A percentile compares a stretch with the other conserved stretches of the same genome.
Conservation (phyloP, 1,140 invertebrate species). For the Anthonomus grandis region DNA sequence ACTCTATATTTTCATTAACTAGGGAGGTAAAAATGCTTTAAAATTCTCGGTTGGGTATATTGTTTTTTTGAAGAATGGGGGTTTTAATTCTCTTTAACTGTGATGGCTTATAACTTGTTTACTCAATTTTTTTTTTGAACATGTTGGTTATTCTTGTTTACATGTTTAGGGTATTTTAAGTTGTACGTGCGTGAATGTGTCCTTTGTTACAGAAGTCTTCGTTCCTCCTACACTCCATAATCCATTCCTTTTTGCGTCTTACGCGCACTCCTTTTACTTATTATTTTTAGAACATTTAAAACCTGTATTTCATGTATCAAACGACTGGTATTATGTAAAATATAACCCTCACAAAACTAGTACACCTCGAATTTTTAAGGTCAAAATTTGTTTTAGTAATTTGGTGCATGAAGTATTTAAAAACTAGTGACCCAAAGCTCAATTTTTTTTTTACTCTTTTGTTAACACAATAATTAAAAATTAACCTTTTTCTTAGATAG, state of each 20-base stretch:
- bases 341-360: not conserved
- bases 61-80: not conserved
- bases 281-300: slow-evolving; percentile 15
- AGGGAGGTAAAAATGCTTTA: no score
- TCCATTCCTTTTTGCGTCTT: slow-evolving; percentile 38
- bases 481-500: not conserved
- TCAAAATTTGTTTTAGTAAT: not conserved
- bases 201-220: slow-evolving; percentile 43
- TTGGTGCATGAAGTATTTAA: slow-evolving; percentile 20
- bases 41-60: no score
- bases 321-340: not conserved
- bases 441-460: slow-evolving; percentile 17
- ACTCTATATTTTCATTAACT: no score
- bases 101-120: slow-evolving; percentile 2
- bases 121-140: slow-evolving; percentile 12
- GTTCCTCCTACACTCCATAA: slow-evolving; percentile 42
- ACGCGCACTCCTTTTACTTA: slow-evolving; percentile 18
- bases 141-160: slow-evolving; percentile 20
- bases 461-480: slow-evolving; percentile 14
- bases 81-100: not conserved
- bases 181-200: slow-evolving; percentile 29
- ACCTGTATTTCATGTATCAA: slow-evolving; percentile 16
- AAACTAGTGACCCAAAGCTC: slow-evolving; percentile 23
- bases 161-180: slow-evolving; percentile 16
- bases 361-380: not conserved